Base-by-base conservation (phyloP, 2,797 vertebrate species). In the Labeo calbasu region DNA sequence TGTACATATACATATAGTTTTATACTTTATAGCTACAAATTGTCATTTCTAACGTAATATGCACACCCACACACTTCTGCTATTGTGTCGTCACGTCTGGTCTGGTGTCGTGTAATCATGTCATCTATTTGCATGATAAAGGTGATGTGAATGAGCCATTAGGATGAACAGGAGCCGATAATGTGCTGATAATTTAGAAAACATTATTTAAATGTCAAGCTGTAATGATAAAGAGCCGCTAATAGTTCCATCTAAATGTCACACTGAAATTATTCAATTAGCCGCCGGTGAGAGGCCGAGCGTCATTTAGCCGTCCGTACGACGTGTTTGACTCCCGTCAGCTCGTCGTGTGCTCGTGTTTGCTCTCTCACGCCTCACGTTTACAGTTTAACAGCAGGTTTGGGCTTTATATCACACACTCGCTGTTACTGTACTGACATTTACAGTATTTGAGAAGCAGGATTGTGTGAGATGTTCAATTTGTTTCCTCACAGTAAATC, bases 241-340 rank as follows among this genome's bases (percentile, higher is more conserved):
- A 92, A 94, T 92, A 91, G 91, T 92, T 91, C 78, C 89, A 88
- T 93, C 91, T 92, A 95, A 96, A 95, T 96, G 93, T 93, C 94
- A 95, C 85, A 94, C 92, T 94, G 90, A 93, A 94, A 95, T 95
- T 88, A 94, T 94, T 95, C 91, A 93, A 95, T 95, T 95, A 94
- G n/a, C 21, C 89, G 87, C 85, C 73, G 81, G 84, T 84, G 69
- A 85, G 85, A 89, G 87, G 90, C 90, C 91, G 91, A 92, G 92
- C 87, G 91, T 91, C 88, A 91, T 92, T 92, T 92, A 88, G 89
- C 87, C 89, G 79, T 89, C 15, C 84, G 85, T 84, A 88, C 84
- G 90, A 93, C 43, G 43, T 46, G 43, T 46, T 46, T 10, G 43
- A 46, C 43, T 40, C 66, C 4, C 66, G 3, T 13, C 10, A 19